Evolutionary conservation across 1,140 invertebrate species (phyloP).

Genomic region (Macrocentrus cingulum): DNA sequence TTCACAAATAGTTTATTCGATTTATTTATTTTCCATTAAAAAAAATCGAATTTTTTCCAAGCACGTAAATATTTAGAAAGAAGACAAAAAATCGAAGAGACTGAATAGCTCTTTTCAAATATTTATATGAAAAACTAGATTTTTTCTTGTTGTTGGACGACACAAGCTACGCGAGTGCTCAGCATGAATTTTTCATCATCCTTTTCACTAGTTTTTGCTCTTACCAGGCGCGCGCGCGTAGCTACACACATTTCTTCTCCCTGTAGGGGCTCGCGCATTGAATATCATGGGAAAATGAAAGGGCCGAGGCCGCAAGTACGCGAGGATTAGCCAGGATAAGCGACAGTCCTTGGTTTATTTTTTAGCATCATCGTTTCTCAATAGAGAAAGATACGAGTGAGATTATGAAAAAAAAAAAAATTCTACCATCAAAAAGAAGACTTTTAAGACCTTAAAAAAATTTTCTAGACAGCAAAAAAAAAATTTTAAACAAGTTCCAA

Average conservation of each 20-base stretch:
- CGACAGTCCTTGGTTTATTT: conserved; percentile 12
- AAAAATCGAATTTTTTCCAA: too few relatives aligned
- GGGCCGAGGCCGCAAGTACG: conserved; percentile 6
- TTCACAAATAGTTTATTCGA: too few relatives aligned
- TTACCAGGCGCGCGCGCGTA: neutral
- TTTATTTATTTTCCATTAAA: too few relatives aligned
- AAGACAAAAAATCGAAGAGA: too few relatives aligned
- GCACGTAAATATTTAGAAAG: too few relatives aligned
- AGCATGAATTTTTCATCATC: too few relatives aligned
- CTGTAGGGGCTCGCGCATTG: neutral
- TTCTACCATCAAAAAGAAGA: neutral
- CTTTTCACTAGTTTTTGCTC: neutral
- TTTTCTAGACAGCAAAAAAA: too few relatives aligned
- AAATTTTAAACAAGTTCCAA: too few relatives aligned
- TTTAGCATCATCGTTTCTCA: conserved; percentile 10
- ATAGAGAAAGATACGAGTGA: neutral
- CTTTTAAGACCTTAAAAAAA: too few relatives aligned
- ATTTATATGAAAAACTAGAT: too few relatives aligned
- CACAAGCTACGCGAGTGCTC: too few relatives aligned
- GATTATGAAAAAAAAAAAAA: conserved; percentile 9
- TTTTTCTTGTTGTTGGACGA: neutral
- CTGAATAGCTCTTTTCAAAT: too few relatives aligned
- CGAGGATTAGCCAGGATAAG: conserved; percentile 22
- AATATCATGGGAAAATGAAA: conserved; percentile 1
- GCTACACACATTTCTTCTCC: neutral